Conservation (phyloP, 2,888 invertebrate genomes). For the Perizoma affinitatum region DNA sequence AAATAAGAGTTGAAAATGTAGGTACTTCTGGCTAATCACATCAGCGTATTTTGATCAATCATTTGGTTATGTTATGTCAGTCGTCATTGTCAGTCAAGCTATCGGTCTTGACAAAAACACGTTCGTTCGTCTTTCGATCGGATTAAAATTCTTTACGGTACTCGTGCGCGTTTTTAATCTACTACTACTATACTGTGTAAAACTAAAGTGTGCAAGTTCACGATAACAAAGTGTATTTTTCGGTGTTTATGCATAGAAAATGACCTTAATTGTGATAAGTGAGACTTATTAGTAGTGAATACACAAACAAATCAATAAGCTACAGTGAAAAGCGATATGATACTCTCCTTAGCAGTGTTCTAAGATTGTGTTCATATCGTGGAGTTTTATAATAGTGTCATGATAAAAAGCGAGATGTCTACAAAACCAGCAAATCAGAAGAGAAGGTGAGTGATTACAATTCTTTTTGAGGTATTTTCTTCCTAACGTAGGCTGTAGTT, state of each 20-base stretch:
- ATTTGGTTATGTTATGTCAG: too few species aligned
- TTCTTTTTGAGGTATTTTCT: conserved; percentile 32
- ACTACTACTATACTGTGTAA: conserved; percentile 70
- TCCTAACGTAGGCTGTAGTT: conserved; percentile 28
- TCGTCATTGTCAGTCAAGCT: too few species aligned
- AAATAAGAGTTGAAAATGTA: too few species aligned
- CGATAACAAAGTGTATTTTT: conserved; percentile 75
- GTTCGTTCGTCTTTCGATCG: too few species aligned
- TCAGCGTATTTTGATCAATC: too few species aligned
- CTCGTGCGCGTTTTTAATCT: background rate
- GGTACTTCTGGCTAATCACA: background rate
- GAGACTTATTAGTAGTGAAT: conserved; percentile 60
- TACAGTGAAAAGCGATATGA: conserved; percentile 77
- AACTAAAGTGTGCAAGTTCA: conserved; percentile 58
- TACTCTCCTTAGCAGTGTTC: conserved; percentile 84
- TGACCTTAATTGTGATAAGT: conserved; percentile 76
- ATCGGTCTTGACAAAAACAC: too few species aligned
- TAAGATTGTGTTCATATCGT: conserved; percentile 83
- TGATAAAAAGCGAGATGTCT: conserved; percentile 75
- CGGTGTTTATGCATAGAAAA: conserved; percentile 75
- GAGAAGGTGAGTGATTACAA: conserved; percentile 84
- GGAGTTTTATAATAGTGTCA: conserved; percentile 71
- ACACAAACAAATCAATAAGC: conserved; percentile 55
- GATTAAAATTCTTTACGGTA: too few species aligned
- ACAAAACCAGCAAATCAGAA: conserved; percentile 86